These are phyloP conservation scores for Drosophila neotestacea DNA, from an alignment of 2,888 invertebrate genomes.

Conservation along the genomic window DNA sequence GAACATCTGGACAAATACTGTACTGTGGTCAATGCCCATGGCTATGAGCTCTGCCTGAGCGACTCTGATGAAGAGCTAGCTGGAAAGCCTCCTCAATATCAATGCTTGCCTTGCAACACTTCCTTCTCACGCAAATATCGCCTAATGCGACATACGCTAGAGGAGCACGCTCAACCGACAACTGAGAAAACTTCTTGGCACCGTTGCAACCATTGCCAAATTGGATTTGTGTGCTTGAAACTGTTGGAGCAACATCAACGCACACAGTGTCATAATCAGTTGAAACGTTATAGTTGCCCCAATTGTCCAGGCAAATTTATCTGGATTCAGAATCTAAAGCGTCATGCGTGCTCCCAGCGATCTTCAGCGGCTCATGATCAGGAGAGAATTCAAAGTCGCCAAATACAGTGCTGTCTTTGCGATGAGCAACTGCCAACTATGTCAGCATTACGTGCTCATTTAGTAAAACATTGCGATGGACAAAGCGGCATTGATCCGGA, in stretches of 20 bases:
- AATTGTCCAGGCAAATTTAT: conserved; percentile 83
- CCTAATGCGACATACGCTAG: conserved; percentile 75
- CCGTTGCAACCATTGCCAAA: conserved; percentile 86
- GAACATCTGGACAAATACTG: conserved; percentile 71
- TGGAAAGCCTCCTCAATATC: conserved; percentile 54
- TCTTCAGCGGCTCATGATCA: conserved; percentile 6
- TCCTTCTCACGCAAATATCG: conserved; percentile 77
- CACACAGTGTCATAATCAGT: conserved; percentile 82
- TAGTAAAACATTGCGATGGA: conserved; percentile 71
- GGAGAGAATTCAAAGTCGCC: not conserved
- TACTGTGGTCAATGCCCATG: conserved; percentile 78
- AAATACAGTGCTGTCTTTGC: conserved; percentile 72
- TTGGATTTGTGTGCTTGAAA: conserved; percentile 86
- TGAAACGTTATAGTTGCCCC: conserved; percentile 76
- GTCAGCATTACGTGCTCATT: conserved; percentile 64
- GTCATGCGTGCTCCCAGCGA: conserved; percentile 73
- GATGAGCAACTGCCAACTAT: conserved; percentile 57
- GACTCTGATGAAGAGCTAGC: conserved; percentile 83
- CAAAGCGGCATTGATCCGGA: conserved; percentile 63
- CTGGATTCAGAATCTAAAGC: conserved; percentile 81
- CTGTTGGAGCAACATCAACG: conserved; percentile 86
- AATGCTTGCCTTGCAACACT: conserved; percentile 73
- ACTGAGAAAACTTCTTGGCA: conserved; percentile 85
- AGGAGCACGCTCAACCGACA: conserved; percentile 83
- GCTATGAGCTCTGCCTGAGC: conserved; percentile 82